phyloP scores from a whole-genome alignment of 2,888 invertebrate species.

The Celastrina argiolus region DNA sequence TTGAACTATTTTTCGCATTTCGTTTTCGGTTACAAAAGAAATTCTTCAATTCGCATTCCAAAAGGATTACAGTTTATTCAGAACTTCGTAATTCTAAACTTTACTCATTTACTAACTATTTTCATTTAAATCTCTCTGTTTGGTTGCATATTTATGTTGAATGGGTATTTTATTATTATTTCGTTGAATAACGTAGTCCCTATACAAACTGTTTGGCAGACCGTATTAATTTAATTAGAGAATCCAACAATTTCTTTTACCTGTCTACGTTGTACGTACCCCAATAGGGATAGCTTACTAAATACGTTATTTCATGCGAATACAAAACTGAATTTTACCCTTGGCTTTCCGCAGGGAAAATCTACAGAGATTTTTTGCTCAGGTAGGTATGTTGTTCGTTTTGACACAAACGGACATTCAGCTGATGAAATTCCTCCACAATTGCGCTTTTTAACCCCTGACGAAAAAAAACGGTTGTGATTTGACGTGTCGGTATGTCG shows the following conservation, averaged over 20 bases:
- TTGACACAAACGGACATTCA: too few relatives aligned
- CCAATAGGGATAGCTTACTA: not conserved
- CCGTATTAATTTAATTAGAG: conserved; percentile 30
- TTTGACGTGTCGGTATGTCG: too few relatives aligned
- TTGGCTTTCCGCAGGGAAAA: too few relatives aligned
- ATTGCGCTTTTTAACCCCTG: too few relatives aligned
- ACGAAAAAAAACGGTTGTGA: too few relatives aligned
- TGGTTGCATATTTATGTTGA: not conserved
- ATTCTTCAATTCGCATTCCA: not conserved
- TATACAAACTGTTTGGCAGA: conserved; percentile 27
- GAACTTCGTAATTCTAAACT: not conserved
- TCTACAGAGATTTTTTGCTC: too few relatives aligned
- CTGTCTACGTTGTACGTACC: not conserved
- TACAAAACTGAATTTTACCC: not conserved
- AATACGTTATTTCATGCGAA: not conserved
- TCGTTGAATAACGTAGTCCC: not conserved
- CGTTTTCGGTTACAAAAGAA: not conserved
- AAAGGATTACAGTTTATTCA: not conserved
- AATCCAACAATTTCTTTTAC: conserved; percentile 22
- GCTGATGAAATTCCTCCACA: too few relatives aligned
- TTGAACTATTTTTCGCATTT: not conserved
- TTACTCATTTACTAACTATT: conserved; percentile 2
- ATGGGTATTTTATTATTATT: not conserved
- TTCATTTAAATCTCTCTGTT: conserved; percentile 5
- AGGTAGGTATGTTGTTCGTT: too few relatives aligned